These are phyloP conservation scores for Sapajus apella DNA, from an alignment of 2,113 vertebrate species.

Conservation along the genomic window DNA sequence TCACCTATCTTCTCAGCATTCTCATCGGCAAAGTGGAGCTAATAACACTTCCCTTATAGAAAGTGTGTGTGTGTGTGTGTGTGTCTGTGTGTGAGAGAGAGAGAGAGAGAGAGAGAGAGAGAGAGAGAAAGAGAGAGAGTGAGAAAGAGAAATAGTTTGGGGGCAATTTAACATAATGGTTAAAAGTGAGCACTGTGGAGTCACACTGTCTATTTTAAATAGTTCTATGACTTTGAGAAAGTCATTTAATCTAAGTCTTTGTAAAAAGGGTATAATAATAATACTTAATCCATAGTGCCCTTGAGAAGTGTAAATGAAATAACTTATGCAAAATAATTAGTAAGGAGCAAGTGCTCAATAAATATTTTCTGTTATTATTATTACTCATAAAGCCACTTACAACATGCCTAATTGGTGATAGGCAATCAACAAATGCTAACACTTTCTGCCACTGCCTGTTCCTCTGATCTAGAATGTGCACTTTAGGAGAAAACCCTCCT, in stretches of 20 bases:
- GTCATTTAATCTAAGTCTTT: not conserved
- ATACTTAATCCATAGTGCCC: not conserved
- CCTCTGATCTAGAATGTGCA: not conserved
- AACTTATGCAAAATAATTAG: not conserved
- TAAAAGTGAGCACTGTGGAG: not conserved
- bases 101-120: no score
- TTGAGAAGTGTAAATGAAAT: not conserved
- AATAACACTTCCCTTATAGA: not conserved
- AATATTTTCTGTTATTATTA: not conserved
- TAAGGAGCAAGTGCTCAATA: not conserved
- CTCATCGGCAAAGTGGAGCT: not conserved
- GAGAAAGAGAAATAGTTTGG: not conserved
- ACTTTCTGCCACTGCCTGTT: fast-evolving
- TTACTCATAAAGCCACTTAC: not conserved
- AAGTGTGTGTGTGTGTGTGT: not conserved
- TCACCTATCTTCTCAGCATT: not conserved
- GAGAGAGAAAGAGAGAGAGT: no score
- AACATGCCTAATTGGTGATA: no score
- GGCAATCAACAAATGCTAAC: not conserved
- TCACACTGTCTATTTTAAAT: not conserved
- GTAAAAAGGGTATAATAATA: not conserved
- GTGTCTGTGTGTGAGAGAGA: no score
- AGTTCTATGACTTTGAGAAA: not conserved
- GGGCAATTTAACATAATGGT: not conserved
- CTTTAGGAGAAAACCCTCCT: not conserved